A percentile compares a stretch with the other conserved stretches of the same genome.
Conservation (phyloP, 2,797 vertebrate species). For the Lophotriccus pileatus region DNA sequence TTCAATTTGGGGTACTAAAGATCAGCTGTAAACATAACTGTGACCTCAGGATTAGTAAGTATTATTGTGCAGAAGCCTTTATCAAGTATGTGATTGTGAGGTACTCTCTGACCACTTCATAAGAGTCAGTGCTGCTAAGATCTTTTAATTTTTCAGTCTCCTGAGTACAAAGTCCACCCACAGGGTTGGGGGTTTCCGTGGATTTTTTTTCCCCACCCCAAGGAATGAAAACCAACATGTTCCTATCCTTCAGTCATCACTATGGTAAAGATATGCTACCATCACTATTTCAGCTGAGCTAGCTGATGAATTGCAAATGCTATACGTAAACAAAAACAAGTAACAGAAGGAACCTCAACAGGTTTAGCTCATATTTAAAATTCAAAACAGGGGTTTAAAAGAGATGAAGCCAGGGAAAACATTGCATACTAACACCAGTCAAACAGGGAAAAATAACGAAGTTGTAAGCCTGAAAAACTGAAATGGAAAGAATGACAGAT, state of each 20-base stretch:
- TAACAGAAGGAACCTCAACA: conserved; percentile 17
- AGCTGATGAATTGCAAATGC: conserved; percentile 30
- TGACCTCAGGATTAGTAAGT: background rate
- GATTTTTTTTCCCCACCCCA: background rate
- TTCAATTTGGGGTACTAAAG: background rate
- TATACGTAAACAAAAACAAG: conserved; percentile 55
- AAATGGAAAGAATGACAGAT: conserved; percentile 65
- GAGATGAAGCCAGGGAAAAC: conserved; percentile 61
- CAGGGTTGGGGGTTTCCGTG: background rate
- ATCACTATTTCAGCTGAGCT: conserved; percentile 2
- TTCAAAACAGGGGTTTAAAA: conserved; percentile 57
- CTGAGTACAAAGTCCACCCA: background rate
- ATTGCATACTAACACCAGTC: conserved; percentile 12
- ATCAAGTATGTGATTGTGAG: background rate
- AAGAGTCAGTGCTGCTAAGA: background rate
- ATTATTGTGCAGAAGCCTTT: background rate
- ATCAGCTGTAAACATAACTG: background rate
- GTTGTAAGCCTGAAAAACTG: conserved; percentile 41
- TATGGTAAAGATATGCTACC: background rate
- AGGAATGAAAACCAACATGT: conserved; percentile 9
- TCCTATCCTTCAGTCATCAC: conserved; percentile 9
- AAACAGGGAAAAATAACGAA: conserved; percentile 58
- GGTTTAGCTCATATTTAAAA: conserved; percentile 42
- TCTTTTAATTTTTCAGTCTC: background rate
- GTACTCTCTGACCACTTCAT: background rate